A percentile compares a stretch with the other conserved stretches of the same genome.
Conservation (phyloP, 2,888 invertebrate genomes). For the Tolmerus cingulatus region DNA sequence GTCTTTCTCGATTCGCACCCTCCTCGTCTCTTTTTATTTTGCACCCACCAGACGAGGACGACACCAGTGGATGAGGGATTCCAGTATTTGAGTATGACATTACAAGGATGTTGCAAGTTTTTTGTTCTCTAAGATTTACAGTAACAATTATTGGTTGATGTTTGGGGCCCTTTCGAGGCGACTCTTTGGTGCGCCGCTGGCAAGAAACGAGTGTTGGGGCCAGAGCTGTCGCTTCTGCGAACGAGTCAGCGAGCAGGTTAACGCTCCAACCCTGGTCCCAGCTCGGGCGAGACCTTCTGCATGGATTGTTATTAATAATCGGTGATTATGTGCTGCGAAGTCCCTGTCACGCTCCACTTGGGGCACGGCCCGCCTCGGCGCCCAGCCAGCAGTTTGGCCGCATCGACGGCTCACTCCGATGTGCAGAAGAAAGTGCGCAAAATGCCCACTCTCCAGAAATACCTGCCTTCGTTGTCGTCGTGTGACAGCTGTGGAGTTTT, state of each 20-base stretch:
- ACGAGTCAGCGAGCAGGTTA: background rate
- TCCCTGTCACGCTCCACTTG: background rate
- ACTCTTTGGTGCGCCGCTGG: background rate
- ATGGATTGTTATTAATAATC: slow-evolving; percentile 13
- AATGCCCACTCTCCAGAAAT: slow-evolving; percentile 29
- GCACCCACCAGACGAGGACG: slow-evolving; percentile 27
- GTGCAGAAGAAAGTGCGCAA: slow-evolving; percentile 8
- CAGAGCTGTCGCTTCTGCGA: background rate
- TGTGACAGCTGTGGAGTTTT: slow-evolving; percentile 2
- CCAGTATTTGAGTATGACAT: slow-evolving; percentile 36
- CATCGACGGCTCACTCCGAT: background rate
- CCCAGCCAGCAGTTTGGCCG: background rate
- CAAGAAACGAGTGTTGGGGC: background rate
- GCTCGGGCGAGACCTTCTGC: background rate
- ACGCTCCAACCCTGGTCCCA: background rate
- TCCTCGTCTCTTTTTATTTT: slow-evolving; percentile 19
- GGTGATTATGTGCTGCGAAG: background rate
- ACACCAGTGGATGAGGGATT: slow-evolving; percentile 26
- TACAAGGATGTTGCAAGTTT: background rate
- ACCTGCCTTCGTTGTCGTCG: background rate
- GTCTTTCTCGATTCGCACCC: slow-evolving; percentile 8
- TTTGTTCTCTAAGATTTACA: slow-evolving; percentile 1
- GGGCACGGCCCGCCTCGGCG: background rate
- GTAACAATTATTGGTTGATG: background rate
- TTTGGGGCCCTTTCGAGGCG: background rate